These are phyloP conservation scores for Simalia tracyae DNA, from an alignment of 2,797 vertebrate genomes.

Conservation along the genomic window DNA sequence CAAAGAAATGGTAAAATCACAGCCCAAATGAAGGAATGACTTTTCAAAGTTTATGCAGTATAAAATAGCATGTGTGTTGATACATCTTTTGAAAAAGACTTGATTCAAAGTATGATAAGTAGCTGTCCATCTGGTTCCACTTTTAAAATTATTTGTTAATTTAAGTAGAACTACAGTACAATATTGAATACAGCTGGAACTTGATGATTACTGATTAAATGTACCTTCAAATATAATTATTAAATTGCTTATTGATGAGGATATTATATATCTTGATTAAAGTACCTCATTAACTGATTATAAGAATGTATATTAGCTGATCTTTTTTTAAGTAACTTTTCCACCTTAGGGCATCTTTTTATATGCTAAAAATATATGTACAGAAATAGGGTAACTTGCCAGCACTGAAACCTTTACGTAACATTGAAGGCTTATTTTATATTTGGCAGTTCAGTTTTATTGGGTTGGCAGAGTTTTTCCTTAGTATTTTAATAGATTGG, in stretches of 20 bases:
- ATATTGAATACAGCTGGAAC: not conserved
- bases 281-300: not conserved
- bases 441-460: not conserved
- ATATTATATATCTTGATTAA: not conserved
- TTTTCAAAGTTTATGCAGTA: not conserved
- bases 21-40: not conserved
- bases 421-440: not conserved
- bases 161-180: not conserved
- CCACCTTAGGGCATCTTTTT: not conserved
- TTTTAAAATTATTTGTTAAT: not conserved
- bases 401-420: not conserved
- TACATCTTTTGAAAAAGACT: not conserved
- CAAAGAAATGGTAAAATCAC: not conserved
- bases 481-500: not conserved
- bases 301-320: not conserved
- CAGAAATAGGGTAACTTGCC: not conserved
- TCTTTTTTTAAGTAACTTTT: not conserved
- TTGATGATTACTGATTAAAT: not conserved
- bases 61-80: not conserved
- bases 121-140: not conserved
- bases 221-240: not conserved
- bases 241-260: constrained; percentile 8
- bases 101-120: not conserved
- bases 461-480: not conserved
- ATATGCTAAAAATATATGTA: not conserved